These are phyloP conservation scores for Salvator merianae DNA, from an alignment of 2,113 vertebrate genomes.

Conservation along the genomic window DNA sequence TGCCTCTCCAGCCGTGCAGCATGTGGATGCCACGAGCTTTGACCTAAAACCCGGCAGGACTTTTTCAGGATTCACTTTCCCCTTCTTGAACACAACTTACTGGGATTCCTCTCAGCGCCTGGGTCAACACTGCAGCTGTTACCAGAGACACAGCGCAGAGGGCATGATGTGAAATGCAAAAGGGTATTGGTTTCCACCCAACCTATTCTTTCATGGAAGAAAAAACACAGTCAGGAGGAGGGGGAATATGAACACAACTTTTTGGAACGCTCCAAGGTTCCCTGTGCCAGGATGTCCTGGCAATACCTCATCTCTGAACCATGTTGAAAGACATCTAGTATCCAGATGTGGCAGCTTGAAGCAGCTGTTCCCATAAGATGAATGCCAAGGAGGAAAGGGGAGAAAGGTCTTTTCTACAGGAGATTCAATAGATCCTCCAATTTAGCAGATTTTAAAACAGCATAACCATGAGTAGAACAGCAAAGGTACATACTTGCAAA, in stretches of 20 bases:
- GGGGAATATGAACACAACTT: neutral
- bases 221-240: neutral
- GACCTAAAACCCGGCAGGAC: neutral
- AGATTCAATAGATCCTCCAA: too few species aligned
- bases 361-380: neutral
- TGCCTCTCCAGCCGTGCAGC: neutral
- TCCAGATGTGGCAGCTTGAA: neutral
- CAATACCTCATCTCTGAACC: neutral
- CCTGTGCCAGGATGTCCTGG: conserved; percentile 5
- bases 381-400: neutral
- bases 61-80: neutral
- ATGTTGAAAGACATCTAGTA: neutral
- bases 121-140: neutral
- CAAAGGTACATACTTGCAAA: too few species aligned
- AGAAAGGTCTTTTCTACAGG: neutral
- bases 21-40: neutral
- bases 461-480: too few species aligned
- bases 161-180: neutral
- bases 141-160: neutral
- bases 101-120: too few species aligned
- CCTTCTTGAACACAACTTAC: neutral
- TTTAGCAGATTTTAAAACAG: too few species aligned
- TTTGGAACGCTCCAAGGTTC: neutral
- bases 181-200: neutral
- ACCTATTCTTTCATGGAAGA: accelerated